Evolutionary conservation across 2,888 invertebrate species (phyloP).

Genomic region (Julus scandinavius): DNA sequence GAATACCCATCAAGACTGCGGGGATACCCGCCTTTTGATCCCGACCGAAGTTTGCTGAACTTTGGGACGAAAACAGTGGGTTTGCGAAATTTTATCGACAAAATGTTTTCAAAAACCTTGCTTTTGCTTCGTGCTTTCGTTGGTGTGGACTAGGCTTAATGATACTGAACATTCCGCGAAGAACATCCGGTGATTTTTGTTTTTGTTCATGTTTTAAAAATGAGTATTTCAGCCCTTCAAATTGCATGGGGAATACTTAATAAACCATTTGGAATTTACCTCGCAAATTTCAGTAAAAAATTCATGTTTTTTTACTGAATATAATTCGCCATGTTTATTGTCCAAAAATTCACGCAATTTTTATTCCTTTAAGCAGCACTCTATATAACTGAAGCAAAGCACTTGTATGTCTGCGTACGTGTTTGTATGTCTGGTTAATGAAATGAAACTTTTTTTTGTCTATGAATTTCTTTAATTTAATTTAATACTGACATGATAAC

Average conservation of each 20-base stretch:
- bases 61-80: too few species aligned
- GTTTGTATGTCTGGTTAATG: slow-evolving; percentile 27
- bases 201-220: neutral
- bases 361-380: neutral
- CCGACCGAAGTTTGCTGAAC: too few species aligned
- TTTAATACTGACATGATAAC: neutral
- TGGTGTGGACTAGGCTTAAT: too few species aligned
- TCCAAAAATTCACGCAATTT: neutral
- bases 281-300: neutral
- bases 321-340: neutral
- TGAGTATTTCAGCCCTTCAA: neutral
- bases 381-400: slow-evolving; percentile 19
- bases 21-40: too few species aligned
- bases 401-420: slow-evolving; percentile 33
- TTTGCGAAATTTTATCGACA: too few species aligned
- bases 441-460: neutral
- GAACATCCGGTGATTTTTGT: neutral
- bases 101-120: too few species aligned
- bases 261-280: neutral
- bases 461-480: neutral
- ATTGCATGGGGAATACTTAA: neutral
- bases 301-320: neutral
- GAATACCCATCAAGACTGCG: too few species aligned
- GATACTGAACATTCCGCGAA: too few species aligned
- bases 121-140: too few species aligned